Conservation (phyloP, 2,113 vertebrate genomes). For the Miniopterus natalensis region DNA sequence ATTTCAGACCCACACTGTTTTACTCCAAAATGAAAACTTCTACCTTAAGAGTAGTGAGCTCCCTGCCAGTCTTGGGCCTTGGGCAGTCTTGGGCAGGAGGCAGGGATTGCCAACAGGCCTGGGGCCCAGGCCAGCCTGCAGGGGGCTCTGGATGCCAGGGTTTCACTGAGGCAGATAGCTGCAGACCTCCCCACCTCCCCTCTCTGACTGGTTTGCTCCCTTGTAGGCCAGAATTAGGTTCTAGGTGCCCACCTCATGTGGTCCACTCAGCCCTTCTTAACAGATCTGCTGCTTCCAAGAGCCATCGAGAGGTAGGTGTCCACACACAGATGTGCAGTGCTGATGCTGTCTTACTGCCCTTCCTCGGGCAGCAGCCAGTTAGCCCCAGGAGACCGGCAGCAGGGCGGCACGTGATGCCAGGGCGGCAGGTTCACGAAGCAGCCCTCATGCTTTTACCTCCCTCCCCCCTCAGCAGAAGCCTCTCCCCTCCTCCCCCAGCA, state of each 20-base stretch:
- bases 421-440: not conserved
- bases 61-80: slow-evolving; percentile 59
- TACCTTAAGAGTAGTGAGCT: not conserved
- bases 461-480: not conserved
- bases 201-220: not conserved
- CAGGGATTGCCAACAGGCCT: not conserved
- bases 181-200: not conserved
- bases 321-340: not conserved
- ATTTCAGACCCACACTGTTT: slow-evolving; percentile 39
- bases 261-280: not conserved
- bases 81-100: slow-evolving; percentile 35
- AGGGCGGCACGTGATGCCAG: not conserved
- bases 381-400: not conserved
- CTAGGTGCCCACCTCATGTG: not conserved
- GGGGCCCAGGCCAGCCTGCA: not conserved
- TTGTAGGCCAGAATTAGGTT: accelerated
- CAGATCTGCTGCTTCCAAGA: slow-evolving; percentile 64
- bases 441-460: not conserved
- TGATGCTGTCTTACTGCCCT: accelerated
- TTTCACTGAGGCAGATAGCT: not conserved
- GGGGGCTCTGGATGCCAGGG: accelerated
- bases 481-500: not conserved
- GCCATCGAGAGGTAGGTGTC: not conserved
- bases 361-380: accelerated
- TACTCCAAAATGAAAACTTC: slow-evolving; percentile 63